Evolutionary conservation across 2,888 invertebrate genomes (phyloP), one percentile per base, ranked within the genome.

Genomic region (Fragum sueziense): DNA sequence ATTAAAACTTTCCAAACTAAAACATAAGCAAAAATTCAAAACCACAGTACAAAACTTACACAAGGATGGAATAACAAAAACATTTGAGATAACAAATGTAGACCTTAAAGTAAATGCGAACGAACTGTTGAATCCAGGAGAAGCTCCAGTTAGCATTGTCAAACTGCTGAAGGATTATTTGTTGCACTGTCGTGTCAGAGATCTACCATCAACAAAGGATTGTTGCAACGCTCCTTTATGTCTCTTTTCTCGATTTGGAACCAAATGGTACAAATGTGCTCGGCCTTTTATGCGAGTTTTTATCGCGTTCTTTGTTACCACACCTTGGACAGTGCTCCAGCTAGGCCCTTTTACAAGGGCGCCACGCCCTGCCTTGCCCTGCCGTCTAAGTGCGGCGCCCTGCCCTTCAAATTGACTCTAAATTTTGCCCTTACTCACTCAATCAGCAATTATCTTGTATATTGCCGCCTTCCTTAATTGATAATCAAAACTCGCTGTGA

Each of bases 141-240:
- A 76, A 33, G 89, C 87, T 0, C 89, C 89, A 7, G 88, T 89
- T 47, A 88, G 88, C 9, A 41, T 90, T 17, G 57, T 85, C 0
- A 77, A 77, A 31, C 70, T 88, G 14, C 11, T 91, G 1, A 88
- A 86, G 73, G 87, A 88, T 54, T 85, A 88, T 33, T 62, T 91
- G 3, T 47, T 90, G 37, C 85, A 87, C 2, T 92, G 91, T 76
- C 87, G 89, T 68, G 84, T 92, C 7, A 79, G 90, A 7, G 82
- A 87, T 31, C 77, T 89, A 1, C 65, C 81, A 0, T 86, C 90
- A 0, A 84, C 90, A 51, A 71, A 47, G 6, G 68, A 81, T 7
- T 91, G 91, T 65, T 91, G 91, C 70, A 61, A 76, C 25, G 76
- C 83, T 1, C 83, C 86, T 61, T 65, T 87, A 2, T 86, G 29